These are phyloP conservation scores for Sigmodon hispidus DNA, from an alignment of 2,113 vertebrate species.

Conservation along the genomic window DNA sequence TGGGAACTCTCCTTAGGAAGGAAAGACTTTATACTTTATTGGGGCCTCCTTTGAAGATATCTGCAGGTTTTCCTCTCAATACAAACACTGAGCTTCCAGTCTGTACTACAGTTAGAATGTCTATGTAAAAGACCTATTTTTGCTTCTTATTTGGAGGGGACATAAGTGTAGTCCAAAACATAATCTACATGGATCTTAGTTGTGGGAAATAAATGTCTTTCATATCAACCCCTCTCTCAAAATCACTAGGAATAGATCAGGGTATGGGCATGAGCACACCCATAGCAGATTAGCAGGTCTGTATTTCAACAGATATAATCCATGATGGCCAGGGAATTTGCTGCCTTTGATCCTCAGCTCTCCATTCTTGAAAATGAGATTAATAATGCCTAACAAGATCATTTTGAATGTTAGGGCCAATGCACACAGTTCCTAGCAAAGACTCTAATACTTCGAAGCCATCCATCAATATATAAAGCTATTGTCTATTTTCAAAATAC, in stretches of 20 bases:
- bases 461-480: background rate
- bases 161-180: background rate
- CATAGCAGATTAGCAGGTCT: background rate
- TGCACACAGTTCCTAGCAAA: background rate
- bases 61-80: background rate
- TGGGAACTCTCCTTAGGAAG: background rate
- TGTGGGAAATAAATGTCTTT: conserved; percentile 41
- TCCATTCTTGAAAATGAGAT: background rate
- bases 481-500: conserved; percentile 38
- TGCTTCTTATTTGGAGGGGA: background rate
- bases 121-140: background rate
- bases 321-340: background rate
- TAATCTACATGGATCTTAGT: background rate
- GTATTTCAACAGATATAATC: background rate
- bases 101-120: background rate
- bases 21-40: background rate
- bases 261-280: background rate
- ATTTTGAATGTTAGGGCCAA: background rate
- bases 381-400: background rate
- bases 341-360: background rate
- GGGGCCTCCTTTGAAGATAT: background rate
- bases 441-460: background rate
- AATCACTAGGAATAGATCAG: background rate
- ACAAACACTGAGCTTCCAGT: background rate
- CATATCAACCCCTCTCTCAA: background rate